Base-by-base conservation (phyloP, 2,888 invertebrate species). In the Melieria omissa region DNA sequence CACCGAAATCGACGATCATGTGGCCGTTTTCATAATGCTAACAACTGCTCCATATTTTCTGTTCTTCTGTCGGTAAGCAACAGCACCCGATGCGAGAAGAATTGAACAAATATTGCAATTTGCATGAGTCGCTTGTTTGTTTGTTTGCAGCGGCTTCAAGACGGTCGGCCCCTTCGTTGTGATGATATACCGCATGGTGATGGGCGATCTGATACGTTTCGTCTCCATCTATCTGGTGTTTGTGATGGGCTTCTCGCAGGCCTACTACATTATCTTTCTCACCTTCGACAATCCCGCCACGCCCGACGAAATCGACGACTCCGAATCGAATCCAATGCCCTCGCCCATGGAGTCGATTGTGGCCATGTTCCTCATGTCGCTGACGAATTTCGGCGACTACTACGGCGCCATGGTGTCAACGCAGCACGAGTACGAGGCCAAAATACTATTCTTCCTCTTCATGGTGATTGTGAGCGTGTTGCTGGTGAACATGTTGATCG, bases 91-190 rank as follows among this genome's bases (percentile, higher is more conserved):
- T 5, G 10, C 14, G 4, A 14, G 45, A 61, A 52, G 2, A 9
- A 9, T 44, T 2, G 8, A 2, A 71, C 29, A 16, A 60, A 46
- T 44, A 5, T 16, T 44, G 12, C 45, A 7, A 54, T 42, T 14
- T 61, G 14, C 0, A 55, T 16, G 5, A 29, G 45, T 42, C 57
- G 8, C 10, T 58, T n/a, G 5, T 12, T 46, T 1, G 8, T 5
- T 14, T 41, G 12, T 78, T 88, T 89, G 57, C 88, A 97, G 99
- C 82, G 98, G 98, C 12, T 97, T 99, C 87, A 97, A 97, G 88
- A 96, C 98, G 0, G 98, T 99, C 1, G 99, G 99, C 4, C 99
- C 99, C 0, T 99, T 99, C 91, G 99, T 99, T n/a, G 96, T 98
- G 78, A 99, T 99, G 98, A 97, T 99, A 79, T 99, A 99, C 88